A percentile compares a stretch with the other conserved stretches of the same genome.
These are phyloP conservation scores for Phylloscopus trochilus DNA, from an alignment of 2,113 vertebrate species.

Conservation along the genomic window DNA sequence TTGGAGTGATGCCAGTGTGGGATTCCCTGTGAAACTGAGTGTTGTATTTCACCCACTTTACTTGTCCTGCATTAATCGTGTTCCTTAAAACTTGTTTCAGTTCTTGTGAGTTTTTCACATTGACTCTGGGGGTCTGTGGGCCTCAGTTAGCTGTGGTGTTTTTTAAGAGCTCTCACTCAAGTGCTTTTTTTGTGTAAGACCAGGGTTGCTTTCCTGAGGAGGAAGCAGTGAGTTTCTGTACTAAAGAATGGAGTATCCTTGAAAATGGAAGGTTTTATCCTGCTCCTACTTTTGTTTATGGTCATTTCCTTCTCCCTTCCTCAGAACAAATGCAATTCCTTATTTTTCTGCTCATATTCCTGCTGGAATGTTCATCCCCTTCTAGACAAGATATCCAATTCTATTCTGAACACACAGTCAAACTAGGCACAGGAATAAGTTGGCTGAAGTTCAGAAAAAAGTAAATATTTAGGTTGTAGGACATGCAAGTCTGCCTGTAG, in stretches of 20 bases:
- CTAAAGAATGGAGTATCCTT: neutral
- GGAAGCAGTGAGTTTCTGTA: neutral
- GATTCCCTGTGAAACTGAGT: neutral
- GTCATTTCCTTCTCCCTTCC: neutral
- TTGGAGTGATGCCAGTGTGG: neutral
- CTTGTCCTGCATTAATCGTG: neutral
- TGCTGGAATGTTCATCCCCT: neutral
- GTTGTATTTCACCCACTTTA: neutral
- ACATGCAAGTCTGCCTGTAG: neutral
- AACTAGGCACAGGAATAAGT: neutral
- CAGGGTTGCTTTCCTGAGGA: neutral
- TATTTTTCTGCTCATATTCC: neutral
- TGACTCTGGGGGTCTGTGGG: neutral
- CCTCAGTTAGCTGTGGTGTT: neutral
- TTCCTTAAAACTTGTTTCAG: neutral
- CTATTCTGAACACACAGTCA: neutral
- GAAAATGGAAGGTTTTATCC: neutral
- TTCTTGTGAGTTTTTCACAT: neutral
- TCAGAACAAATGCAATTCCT: neutral
- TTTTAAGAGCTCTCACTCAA: neutral
- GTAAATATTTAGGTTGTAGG: neutral
- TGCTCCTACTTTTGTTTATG: neutral
- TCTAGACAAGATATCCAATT: neutral
- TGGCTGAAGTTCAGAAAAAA: neutral
- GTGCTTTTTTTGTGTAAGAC: neutral